Base-by-base conservation (phyloP, 64 coral and sea anemone genomes). In the Pocillopora damicornis region DNA sequence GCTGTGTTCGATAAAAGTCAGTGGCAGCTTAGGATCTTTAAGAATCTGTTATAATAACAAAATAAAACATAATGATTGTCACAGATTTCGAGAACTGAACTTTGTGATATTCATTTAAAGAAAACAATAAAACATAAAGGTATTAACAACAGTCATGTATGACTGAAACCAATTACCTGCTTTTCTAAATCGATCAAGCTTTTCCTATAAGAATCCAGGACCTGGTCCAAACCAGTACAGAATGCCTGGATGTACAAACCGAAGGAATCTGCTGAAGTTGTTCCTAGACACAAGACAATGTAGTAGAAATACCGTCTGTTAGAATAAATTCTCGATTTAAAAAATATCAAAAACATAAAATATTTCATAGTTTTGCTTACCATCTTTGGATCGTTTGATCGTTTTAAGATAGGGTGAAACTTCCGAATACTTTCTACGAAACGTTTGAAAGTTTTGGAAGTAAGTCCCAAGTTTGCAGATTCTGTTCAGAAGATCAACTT, bases 161-260 rank as follows among this genome's bases (percentile, higher is more conserved):
- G 42, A 51, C 42, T 51, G 42, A 51, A 4, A 51, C 7, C 42
- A 38, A 63, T 8, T 89, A 92, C 97, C 93, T 95, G 87, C n/a
- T 86, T n/a, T 72, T 99, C 97, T 59, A 99, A 86, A 68, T 76
- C 86, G 20, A 99, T 78, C 62, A 99, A 86, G 73, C 26, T 57
- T 15, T 91, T 80, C 74, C 97, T 95, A 74, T 99, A 99, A 34
- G 74, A 75, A 51, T 95, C 83, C 35, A 99, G 88, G 30, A 99
- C 91, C 91, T 99, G 88, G 76, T 99, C 97, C 17, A 99, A 71
- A 4, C 97, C 97, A 83, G 79, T 95, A 42, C 88, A 99, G 76
- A 95, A 99, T 73, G 97, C 97, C 86, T 99, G 97, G 59, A 99
- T 81, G 59, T 95, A 99, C 78, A 99, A 90, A 13, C 97, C 96